Base-by-base conservation (phyloP, 2,888 invertebrate genomes). In the Ochlodes sylvanus region DNA sequence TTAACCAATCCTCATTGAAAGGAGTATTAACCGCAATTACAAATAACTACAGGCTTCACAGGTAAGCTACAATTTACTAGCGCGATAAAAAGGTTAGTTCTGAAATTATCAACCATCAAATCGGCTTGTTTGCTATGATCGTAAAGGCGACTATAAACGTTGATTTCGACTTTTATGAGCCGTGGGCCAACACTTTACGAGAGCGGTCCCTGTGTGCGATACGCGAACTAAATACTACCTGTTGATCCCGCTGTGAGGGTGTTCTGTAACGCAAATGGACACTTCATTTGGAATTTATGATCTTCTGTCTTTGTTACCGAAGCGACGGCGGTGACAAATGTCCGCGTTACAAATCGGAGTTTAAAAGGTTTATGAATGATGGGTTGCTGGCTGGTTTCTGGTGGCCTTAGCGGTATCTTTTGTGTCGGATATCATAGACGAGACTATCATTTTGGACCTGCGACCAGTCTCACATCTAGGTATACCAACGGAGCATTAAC, bases 271-370 rank as follows among this genome's bases (percentile, higher is more conserved):
- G 76, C 76, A 78, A 79, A 79, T 72, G 72, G 81, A 73, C 84
- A 84, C 82, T 88, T 85, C 84, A 85, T 89, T 87, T 86, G 79
- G 71, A 76, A 84, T 87, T 88, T 86, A 87, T 79, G 82, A 74
- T 60, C 75, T 65, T 70, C 70, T 67, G 71, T 74, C 79, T 85
- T 85, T 87, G 84, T 80, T 63, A 74, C 76, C 79, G 79, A 56
- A 44, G 58, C 64, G 72, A 60, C 60, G 77, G 78, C 60, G 77
- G 78, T 86, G 82, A 84, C 87, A 83, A 85, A 87, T 79, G 70
- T 50, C 57, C 12, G 76, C 66, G 15, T 44, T 63, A 54, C 69
- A 70, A 73, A 76, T 61, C 44, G 34, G 47, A 38, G 56, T 57
- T 32, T 41, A 32, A 44, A 14, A 34, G 34, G 32, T 44, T 7